Base-by-base conservation (phyloP, 2,113 vertebrate genomes). In the Erpornis zantholeuca region DNA sequence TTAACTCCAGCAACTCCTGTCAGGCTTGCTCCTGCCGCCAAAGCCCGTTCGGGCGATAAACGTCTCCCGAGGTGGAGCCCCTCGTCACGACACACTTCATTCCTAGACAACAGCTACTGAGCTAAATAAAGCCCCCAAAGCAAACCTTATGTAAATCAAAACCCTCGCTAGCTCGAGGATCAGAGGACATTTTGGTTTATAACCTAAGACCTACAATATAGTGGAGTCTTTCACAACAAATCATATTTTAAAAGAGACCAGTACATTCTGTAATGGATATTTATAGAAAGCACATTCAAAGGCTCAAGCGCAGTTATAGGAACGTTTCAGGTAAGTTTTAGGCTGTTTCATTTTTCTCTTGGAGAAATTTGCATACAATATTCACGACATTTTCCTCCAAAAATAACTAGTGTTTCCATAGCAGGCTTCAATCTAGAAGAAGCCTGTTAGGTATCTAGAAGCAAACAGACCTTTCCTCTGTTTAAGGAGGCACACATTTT, bases 1-100 rank as follows among this genome's bases (percentile, higher is more conserved):
- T 60, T 33, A 33, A 28, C 61, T 25, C 2, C 11, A 19, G 25
- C 18, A 45, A 28, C 9, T 6, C 24, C 18, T 4, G 63, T 1
- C 45, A 3, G 77, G 50, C 18, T 49, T 17, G 9, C 8, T 68
- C 6, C 0, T 15, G 47, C n/a, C 29, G 7, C n/a, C n/a, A 8
- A 9, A 61, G 56, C 29, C 63, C 15, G 24, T 3, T 22, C 7
- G 3, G 28, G 12, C 22, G 10, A 10, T 33, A 10, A 50, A 16
- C 6, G 2, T 13, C 9, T 7, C 11, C 8, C 9, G 10, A 35
- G 61, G 42, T 23, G 22, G 23, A 10, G 61, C 31, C 23, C 25
- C 25, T 78, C 6, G 13, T 33, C 27, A 3, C 2, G 1, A 3
- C 33, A 25, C 11, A 0, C 7, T 14, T 8, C 19, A 4, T 44